phyloP scores from a whole-genome alignment of 2,797 vertebrate genomes.

The Sebastes nivosus region DNA sequence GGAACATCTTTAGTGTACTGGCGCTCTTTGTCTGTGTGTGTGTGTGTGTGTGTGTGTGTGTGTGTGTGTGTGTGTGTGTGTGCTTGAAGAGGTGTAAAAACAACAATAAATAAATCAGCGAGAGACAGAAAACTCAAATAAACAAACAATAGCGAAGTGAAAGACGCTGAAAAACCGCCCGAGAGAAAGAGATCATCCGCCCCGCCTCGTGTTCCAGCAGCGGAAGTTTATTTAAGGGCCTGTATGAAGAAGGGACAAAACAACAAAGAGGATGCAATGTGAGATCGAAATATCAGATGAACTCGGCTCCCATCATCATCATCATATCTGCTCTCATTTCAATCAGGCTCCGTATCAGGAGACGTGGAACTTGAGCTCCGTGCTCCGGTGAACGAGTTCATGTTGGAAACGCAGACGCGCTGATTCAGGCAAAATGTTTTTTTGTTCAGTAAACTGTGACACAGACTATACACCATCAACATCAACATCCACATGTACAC shows the following conservation, averaged over 20 bases:
- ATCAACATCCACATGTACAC: not conserved
- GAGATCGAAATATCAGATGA: constrained; percentile 56
- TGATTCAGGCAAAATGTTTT: not conserved
- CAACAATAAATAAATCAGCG: constrained; percentile 52
- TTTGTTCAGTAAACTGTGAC: not conserved
- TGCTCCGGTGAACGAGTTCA: not conserved
- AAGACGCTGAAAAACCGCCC: constrained; percentile 24
- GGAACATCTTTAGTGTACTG: constrained; percentile 73
- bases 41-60: constrained; percentile 20
- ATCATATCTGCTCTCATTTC: constrained; percentile 41
- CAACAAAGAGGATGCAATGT: constrained; percentile 41
- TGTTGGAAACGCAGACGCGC: not conserved
- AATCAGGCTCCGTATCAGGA: constrained; percentile 7
- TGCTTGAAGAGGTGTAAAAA: constrained; percentile 35
- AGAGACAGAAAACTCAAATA: constrained; percentile 42
- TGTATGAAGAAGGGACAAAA: constrained; percentile 32
- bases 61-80: constrained; percentile 29
- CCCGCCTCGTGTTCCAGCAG: constrained; percentile 36
- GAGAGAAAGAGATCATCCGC: constrained; percentile 6
- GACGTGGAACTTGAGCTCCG: not conserved
- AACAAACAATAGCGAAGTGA: constrained; percentile 46
- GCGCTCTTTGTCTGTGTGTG: constrained; percentile 27
- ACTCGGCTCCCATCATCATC: constrained; percentile 28
- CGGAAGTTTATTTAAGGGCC: constrained; percentile 62
- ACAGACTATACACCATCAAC: not conserved